A percentile compares a stretch with the other conserved stretches of the same genome.
These are phyloP conservation scores for Acanthosepion esculentum DNA, from an alignment of 2,888 invertebrate species.

Conservation along the genomic window DNA sequence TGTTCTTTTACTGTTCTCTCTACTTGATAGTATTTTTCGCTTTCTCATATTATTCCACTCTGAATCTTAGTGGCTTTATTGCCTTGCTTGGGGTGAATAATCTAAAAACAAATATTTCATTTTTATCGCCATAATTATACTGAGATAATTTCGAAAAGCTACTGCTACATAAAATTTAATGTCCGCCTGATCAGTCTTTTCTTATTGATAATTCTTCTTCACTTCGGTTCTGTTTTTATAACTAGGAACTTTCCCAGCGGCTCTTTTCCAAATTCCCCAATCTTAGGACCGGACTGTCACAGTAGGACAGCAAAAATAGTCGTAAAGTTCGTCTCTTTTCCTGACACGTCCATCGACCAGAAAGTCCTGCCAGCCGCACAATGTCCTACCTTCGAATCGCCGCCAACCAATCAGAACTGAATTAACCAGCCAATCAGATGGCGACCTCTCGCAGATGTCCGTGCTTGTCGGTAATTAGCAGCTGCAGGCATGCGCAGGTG, in stretches of 20 bases:
- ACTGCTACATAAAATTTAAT: too few species aligned
- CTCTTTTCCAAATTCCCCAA: background rate
- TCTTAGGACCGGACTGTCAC: background rate
- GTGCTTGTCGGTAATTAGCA: conserved; percentile 33
- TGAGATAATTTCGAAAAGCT: too few species aligned
- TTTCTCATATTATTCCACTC: too few species aligned
- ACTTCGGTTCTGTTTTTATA: background rate
- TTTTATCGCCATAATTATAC: too few species aligned
- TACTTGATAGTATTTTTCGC: too few species aligned
- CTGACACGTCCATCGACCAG: background rate
- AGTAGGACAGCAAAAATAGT: background rate
- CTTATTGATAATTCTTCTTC: background rate
- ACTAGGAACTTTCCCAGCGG: too few species aligned
- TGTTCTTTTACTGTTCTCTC: too few species aligned
- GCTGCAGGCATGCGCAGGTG: conserved; percentile 6
- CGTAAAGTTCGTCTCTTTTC: background rate
- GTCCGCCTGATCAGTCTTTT: background rate
- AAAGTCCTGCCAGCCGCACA: background rate
- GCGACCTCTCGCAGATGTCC: conserved; percentile 8
- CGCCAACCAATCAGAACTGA: background rate
- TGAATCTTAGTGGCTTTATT: too few species aligned
- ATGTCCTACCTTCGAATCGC: background rate
- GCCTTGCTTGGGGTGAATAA: too few species aligned
- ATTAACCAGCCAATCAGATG: background rate
- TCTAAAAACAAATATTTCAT: too few species aligned